These are phyloP conservation scores for Aptenodytes forsteri DNA, from an alignment of 2,113 vertebrate genomes.

Conservation along the genomic window DNA sequence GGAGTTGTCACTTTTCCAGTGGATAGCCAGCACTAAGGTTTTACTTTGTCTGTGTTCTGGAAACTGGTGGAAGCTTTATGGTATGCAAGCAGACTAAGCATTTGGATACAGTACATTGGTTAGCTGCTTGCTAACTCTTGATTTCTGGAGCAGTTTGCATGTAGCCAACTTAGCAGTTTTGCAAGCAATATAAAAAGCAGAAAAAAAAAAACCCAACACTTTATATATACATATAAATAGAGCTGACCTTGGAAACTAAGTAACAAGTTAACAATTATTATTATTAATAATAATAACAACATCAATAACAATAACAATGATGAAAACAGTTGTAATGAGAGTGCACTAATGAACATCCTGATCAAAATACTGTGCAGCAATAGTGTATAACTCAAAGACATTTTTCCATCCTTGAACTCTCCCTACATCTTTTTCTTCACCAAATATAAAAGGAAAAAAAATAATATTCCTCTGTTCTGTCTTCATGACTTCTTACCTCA, in stretches of 20 bases:
- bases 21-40: background rate
- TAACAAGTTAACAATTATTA: background rate
- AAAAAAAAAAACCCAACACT: rapidly evolving
- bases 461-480: background rate
- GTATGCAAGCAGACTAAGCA: background rate
- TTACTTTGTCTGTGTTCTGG: background rate
- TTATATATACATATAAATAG: background rate
- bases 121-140: background rate
- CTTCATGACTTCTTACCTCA: background rate
- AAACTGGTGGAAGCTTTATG: background rate
- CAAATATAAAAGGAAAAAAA: background rate
- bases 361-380: background rate
- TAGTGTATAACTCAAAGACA: background rate
- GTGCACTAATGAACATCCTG: background rate
- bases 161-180: background rate
- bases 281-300: background rate
- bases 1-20: background rate
- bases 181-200: background rate
- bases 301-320: background rate
- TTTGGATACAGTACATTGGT: background rate
- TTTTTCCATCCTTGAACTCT: background rate
- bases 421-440: background rate
- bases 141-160: background rate
- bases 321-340: background rate
- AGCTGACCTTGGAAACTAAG: background rate